Conservation (phyloP, 2,888 invertebrate genomes). For the Amiota minor region DNA sequence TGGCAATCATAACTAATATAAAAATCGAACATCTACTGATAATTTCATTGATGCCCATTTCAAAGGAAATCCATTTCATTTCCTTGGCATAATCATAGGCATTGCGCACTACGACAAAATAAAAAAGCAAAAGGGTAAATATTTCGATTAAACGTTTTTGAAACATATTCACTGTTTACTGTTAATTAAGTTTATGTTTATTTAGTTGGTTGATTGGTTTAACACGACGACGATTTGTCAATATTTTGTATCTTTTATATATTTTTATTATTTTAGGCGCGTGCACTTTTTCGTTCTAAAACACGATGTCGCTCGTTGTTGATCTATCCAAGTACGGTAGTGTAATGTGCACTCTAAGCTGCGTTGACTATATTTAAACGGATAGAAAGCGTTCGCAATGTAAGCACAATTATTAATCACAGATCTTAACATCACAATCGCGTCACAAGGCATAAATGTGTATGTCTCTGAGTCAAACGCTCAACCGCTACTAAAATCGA, state of each 20-base stretch:
- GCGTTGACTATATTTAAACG: slow-evolving; percentile 6
- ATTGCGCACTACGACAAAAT: slow-evolving; percentile 55
- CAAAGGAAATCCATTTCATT: slow-evolving; percentile 45
- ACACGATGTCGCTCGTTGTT: background rate
- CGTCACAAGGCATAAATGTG: background rate
- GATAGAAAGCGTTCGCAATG: background rate
- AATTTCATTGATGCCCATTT: slow-evolving; percentile 36
- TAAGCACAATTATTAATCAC: slow-evolving; percentile 17
- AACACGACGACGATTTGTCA: background rate
- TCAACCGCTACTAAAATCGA: slow-evolving; percentile 1
- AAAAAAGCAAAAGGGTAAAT: slow-evolving; percentile 54
- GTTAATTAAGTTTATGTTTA: background rate
- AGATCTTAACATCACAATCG: slow-evolving; percentile 1
- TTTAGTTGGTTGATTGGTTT: background rate
- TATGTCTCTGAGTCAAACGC: slow-evolving; percentile 15
- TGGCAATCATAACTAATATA: slow-evolving; percentile 49
- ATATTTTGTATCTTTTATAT: background rate
- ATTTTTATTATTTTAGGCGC: background rate
- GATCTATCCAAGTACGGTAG: background rate
- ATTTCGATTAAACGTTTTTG: slow-evolving; percentile 61
- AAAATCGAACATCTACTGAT: slow-evolving; percentile 48
- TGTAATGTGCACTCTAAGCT: slow-evolving; percentile 21
- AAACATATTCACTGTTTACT: slow-evolving; percentile 49
- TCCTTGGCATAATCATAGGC: slow-evolving; percentile 52
- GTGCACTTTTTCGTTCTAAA: background rate